Base-by-base conservation (phyloP, 1,140 invertebrate genomes). In the Drosophila oshimai region DNA sequence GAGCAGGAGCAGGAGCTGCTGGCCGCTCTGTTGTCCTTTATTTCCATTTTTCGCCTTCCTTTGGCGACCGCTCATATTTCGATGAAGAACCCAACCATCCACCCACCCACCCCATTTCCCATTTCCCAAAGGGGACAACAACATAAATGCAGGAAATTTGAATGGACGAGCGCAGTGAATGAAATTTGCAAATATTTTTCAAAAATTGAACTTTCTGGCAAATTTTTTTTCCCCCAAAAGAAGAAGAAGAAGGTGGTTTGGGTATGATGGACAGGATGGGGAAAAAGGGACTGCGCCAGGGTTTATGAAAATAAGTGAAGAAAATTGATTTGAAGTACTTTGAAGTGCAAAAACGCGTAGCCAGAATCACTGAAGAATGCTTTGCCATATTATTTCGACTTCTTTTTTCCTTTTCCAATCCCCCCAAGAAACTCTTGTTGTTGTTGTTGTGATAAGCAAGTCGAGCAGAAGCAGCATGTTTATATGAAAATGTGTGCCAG, bases 181-280 rank as follows among this genome's bases (percentile, higher is more conserved):
- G 77, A 89, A 89, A 89, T 89, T 89, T 89, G 76, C 79, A 89
- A 87, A 87, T 87, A 89, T 89, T 89, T 89, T 89, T 89, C 80
- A 89, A 89, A 89, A 89, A 87, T 89, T 89, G 86, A 89, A 87
- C 86, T 81, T 80, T 86, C 81, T 86, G 81, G 76, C 81, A 87
- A 87, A 84, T 84, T 84, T 87, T 84, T 86, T 86, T 54, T 46
- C 74, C 61, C n/a, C n/a, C n/a, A n/a, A 44, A 55, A 15, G 73
- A 28, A 42, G 55, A 33, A 29, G 28, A 28, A 13, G 15, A 36
- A 39, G 50, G 26, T 29, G 26, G n/a, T n/a, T n/a, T n/a, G 22
- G 24, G 5, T 22, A 5, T 6, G 10, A 15, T 9, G 6, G 34
- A 20, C 49, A 55, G 49, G 36, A 57, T 55, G n/a, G 31, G 26